Evolutionary conservation across 1,140 invertebrate species (phyloP).

Genomic region (Calephelis virginiensis): DNA sequence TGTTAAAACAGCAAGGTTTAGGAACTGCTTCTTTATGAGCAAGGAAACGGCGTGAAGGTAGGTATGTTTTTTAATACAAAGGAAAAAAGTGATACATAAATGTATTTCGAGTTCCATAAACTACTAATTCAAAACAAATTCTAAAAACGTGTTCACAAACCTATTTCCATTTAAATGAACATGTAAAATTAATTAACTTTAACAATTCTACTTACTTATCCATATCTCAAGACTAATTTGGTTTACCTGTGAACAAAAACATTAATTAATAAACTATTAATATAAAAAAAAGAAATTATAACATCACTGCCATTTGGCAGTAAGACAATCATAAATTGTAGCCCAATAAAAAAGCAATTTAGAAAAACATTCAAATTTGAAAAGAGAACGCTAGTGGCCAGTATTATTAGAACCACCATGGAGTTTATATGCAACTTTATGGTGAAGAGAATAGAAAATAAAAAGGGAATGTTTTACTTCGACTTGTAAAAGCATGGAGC

Average conservation of each 20-base stretch:
- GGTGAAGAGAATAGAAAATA: constrained; percentile 30
- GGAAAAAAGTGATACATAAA: too few relatives aligned
- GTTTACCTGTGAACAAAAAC: constrained; percentile 3
- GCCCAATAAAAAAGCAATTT: constrained; percentile 75
- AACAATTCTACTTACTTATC: constrained; percentile 2
- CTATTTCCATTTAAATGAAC: constrained; percentile 19
- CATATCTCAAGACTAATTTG: constrained; percentile 4
- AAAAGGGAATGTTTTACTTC: constrained; percentile 39
- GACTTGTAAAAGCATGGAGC: constrained; percentile 46
- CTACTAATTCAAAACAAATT: constrained; percentile 8
- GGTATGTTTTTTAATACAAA: too few relatives aligned
- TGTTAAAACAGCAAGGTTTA: too few relatives aligned
- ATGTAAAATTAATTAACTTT: constrained; percentile 30
- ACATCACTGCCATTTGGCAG: constrained; percentile 58
- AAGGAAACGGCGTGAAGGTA: too few relatives aligned
- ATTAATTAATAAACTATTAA: constrained; percentile 8
- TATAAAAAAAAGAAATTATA: constrained; percentile 34
- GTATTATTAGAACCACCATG: constrained; percentile 30
- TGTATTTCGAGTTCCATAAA: constrained; percentile 20
- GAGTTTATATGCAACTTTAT: constrained; percentile 30
- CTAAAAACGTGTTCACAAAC: constrained; percentile 24
- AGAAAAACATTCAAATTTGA: constrained; percentile 69
- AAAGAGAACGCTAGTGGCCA: constrained; percentile 51
- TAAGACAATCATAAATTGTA: constrained; percentile 66
- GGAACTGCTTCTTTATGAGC: too few relatives aligned